Conservation (phyloP, 2,113 vertebrate genomes). For the Pyrgilauda ruficollis region DNA sequence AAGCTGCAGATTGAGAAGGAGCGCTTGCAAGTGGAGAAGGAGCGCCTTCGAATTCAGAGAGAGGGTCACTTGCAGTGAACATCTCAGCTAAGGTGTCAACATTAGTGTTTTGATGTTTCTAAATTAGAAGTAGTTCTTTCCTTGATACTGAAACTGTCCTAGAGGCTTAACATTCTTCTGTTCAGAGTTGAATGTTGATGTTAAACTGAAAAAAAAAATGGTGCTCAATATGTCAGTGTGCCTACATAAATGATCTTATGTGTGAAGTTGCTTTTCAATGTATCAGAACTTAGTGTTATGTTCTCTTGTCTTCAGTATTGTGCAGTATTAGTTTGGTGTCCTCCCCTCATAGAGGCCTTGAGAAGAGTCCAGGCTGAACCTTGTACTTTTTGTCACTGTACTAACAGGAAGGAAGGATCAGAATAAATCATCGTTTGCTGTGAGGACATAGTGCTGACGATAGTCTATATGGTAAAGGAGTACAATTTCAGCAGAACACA, state of each 20-base stretch:
- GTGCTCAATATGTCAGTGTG: conserved; percentile 54
- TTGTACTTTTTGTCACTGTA: conserved; percentile 13
- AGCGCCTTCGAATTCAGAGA: conserved; percentile 89
- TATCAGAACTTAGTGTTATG: conserved; percentile 46
- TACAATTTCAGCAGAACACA: not conserved
- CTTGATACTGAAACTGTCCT: conserved; percentile 23
- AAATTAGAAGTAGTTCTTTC: conserved; percentile 45
- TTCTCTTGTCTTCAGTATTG: conserved; percentile 47
- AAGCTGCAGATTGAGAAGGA: conserved; percentile 93
- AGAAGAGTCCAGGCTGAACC: not conserved
- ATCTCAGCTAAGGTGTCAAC: not conserved
- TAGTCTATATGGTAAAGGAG: not conserved
- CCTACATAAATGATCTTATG: conserved; percentile 42
- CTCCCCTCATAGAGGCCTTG: not conserved
- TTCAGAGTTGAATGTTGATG: conserved; percentile 47
- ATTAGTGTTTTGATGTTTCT: conserved; percentile 27
- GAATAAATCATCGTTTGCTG: conserved; percentile 26
- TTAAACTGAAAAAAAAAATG: conserved; percentile 25
- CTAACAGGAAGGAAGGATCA: conserved; percentile 25
- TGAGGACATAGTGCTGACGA: conserved; percentile 25
- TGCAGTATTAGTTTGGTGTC: conserved; percentile 48
- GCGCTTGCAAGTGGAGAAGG: conserved; percentile 90
- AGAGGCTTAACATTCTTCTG: not conserved
- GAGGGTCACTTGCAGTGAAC: conserved; percentile 81
- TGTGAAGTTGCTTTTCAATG: conserved; percentile 45